phyloP scores from a whole-genome alignment of 2,888 invertebrate species.

The Muscina levida region DNA sequence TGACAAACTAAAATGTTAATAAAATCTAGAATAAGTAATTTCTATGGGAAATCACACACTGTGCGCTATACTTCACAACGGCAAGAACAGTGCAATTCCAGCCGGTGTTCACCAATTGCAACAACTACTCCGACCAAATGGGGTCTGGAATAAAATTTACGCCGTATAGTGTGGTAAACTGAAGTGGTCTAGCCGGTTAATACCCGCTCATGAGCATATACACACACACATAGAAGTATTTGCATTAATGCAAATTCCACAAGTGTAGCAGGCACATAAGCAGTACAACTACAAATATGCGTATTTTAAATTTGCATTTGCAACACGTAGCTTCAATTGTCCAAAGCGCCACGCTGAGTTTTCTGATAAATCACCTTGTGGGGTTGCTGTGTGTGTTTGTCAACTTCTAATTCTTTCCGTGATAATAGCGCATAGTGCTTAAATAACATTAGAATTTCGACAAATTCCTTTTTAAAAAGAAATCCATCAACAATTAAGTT shows the following conservation, averaged over 20 bases:
- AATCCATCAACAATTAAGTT: too few species aligned
- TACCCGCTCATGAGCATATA: background rate
- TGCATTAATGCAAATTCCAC: conserved; percentile 76
- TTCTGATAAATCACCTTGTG: conserved; percentile 46
- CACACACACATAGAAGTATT: conserved; percentile 71
- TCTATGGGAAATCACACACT: background rate
- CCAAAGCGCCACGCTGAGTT: conserved; percentile 51
- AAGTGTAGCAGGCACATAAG: conserved; percentile 69
- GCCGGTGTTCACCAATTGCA: conserved; percentile 23
- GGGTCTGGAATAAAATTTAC: conserved; percentile 44
- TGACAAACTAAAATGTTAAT: too few species aligned
- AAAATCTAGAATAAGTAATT: too few species aligned
- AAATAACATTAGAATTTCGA: conserved; percentile 10
- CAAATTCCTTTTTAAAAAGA: too few species aligned
- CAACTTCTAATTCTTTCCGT: conserved; percentile 31
- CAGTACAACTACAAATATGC: background rate
- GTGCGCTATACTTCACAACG: conserved; percentile 20
- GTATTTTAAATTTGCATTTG: conserved; percentile 72
- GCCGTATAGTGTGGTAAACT: conserved; percentile 68
- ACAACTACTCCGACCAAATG: conserved; percentile 26
- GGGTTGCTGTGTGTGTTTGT: conserved; percentile 20
- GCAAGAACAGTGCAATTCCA: conserved; percentile 9
- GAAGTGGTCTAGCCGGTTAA: conserved; percentile 73
- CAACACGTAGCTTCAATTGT: conserved; percentile 74
- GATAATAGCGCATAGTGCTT: background rate